phyloP scores from a whole-genome alignment of 2,888 invertebrate genomes.

The Dryobotodes eremita region DNA sequence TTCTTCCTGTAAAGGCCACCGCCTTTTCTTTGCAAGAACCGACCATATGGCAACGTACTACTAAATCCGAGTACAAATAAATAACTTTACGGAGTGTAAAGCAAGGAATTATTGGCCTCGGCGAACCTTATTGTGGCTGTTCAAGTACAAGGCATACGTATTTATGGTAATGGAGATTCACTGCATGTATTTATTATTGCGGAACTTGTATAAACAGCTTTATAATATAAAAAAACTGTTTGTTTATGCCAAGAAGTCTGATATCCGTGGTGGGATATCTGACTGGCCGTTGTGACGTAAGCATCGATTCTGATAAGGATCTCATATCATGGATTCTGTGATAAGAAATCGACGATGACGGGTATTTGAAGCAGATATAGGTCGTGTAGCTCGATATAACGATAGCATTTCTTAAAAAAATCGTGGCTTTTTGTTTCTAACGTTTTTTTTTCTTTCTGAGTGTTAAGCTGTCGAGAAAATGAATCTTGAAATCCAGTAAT shows the following conservation, averaged over 20 bases:
- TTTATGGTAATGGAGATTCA: slow-evolving; percentile 72
- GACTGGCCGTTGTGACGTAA: slow-evolving; percentile 34
- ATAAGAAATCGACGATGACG: slow-evolving; percentile 45
- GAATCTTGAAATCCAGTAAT: slow-evolving; percentile 1
- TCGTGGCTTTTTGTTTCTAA: neutral
- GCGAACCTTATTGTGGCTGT: slow-evolving; percentile 63
- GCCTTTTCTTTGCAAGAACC: neutral
- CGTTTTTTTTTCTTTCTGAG: neutral
- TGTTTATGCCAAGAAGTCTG: slow-evolving; percentile 37
- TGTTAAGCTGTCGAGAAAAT: neutral
- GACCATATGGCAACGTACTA: slow-evolving; percentile 41
- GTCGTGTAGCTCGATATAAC: slow-evolving; percentile 19
- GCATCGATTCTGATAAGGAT: slow-evolving; percentile 34
- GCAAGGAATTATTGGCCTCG: slow-evolving; percentile 54
- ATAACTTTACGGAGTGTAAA: slow-evolving; percentile 34
- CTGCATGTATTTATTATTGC: slow-evolving; percentile 57
- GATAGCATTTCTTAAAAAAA: neutral
- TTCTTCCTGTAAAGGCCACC: neutral
- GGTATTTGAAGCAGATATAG: slow-evolving; percentile 44
- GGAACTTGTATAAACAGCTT: slow-evolving; percentile 31
- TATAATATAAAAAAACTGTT: slow-evolving; percentile 36
- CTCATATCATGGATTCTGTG: slow-evolving; percentile 34
- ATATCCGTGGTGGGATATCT: slow-evolving; percentile 11
- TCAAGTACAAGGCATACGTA: slow-evolving; percentile 60
- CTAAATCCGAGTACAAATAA: slow-evolving; percentile 39